These are phyloP conservation scores for Muschampia plurimacula DNA, from an alignment of 2,888 invertebrate genomes.

Conservation along the genomic window DNA sequence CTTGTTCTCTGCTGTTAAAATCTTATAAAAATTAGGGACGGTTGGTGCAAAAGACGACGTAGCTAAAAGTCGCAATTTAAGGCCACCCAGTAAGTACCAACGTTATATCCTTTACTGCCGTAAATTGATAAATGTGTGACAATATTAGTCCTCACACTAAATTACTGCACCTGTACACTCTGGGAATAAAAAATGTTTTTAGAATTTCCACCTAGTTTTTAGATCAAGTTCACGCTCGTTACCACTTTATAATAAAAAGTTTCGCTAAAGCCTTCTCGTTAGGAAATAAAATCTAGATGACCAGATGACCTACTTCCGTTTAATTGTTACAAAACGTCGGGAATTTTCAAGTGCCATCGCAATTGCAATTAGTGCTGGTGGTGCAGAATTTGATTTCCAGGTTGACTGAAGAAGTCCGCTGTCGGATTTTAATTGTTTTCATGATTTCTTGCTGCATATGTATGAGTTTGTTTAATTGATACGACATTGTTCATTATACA, in stretches of 20 bases:
- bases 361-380: constrained; percentile 32
- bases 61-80: too few species aligned
- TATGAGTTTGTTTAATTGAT: background rate
- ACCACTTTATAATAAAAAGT: constrained; percentile 18
- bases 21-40: too few species aligned
- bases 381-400: constrained; percentile 25
- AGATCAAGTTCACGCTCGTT: background rate
- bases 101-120: too few species aligned
- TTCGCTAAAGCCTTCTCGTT: constrained; percentile 22
- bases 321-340: constrained; percentile 36
- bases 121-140: too few species aligned
- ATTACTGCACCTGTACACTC: too few species aligned
- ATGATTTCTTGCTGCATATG: background rate
- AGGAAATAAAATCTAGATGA: constrained; percentile 36
- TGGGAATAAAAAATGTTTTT: background rate
- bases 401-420: constrained; percentile 22
- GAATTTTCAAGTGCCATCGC: constrained; percentile 29
- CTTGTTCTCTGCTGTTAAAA: too few species aligned
- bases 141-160: too few species aligned
- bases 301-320: constrained; percentile 34
- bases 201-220: background rate
- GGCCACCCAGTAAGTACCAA: too few species aligned
- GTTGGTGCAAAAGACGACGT: too few species aligned
- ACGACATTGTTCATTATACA: too few species aligned
- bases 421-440: constrained; percentile 14